Evolutionary conservation across 2,113 vertebrate genomes (phyloP).

Genomic region (Saimiri boliviensis): DNA sequence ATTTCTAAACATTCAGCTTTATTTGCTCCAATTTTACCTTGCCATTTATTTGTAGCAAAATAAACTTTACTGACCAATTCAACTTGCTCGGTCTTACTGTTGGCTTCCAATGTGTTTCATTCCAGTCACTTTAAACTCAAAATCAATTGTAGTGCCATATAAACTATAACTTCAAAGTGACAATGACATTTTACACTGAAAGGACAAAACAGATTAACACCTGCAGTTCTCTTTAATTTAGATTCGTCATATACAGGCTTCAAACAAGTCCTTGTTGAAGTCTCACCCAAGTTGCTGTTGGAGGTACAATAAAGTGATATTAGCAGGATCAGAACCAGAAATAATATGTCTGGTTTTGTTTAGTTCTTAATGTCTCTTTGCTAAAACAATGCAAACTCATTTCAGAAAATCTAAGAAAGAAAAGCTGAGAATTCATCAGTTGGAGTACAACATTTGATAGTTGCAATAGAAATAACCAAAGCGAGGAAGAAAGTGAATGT

Average conservation of each 20-base stretch:
- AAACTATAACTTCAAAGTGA: background rate
- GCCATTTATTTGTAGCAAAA: constrained; percentile 19
- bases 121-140: background rate
- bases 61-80: background rate
- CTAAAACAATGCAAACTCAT: background rate
- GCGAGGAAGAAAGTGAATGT: background rate
- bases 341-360: constrained; percentile 19
- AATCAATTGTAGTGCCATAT: background rate
- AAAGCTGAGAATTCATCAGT: background rate
- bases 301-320: background rate
- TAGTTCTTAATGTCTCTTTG: constrained; percentile 1
- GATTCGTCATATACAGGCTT: background rate
- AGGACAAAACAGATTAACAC: background rate
- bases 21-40: background rate
- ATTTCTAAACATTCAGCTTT: background rate
- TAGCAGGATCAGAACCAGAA: background rate
- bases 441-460: background rate
- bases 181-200: background rate
- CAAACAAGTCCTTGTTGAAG: background rate
- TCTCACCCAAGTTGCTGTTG: constrained; percentile 27
- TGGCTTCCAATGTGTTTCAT: constrained; percentile 18
- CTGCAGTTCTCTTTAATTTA: background rate
- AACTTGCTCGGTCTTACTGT: background rate
- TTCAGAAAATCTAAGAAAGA: background rate
- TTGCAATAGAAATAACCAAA: background rate